Evolutionary conservation across 2,888 invertebrate species (phyloP).

Genomic region (Entomobrya proxima): DNA sequence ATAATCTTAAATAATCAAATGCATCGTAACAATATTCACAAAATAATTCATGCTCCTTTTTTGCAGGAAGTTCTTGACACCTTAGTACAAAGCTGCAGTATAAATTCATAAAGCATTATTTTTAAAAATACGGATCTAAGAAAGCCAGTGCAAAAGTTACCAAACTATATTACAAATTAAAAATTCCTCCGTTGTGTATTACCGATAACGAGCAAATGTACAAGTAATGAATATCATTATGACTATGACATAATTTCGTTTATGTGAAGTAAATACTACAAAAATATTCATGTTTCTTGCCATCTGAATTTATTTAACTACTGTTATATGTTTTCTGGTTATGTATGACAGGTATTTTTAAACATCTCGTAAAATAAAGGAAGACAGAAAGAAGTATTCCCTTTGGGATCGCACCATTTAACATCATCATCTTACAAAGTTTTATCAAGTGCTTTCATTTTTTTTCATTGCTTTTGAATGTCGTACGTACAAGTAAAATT

Average conservation of each 20-base stretch:
- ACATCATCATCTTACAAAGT: constrained; percentile 36
- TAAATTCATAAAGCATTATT: constrained; percentile 13
- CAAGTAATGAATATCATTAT: not conserved
- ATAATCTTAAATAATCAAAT: not conserved
- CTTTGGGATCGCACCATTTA: constrained; percentile 49
- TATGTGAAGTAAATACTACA: not conserved
- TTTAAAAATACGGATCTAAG: not conserved
- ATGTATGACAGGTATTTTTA: constrained; percentile 28
- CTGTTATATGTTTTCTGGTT: not conserved
- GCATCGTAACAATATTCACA: not conserved
- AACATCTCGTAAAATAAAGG: constrained; percentile 43
- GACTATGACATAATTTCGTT: not conserved
- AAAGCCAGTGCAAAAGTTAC: constrained; percentile 18
- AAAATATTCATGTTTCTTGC: not conserved
- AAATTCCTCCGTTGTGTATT: constrained; percentile 8
- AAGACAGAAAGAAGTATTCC: constrained; percentile 52
- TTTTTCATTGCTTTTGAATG: too few relatives aligned
- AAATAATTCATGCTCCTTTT: not conserved
- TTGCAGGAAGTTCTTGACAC: not conserved
- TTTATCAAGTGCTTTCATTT: constrained; percentile 33
- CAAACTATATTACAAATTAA: not conserved
- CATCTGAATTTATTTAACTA: constrained; percentile 24
- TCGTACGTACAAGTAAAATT: constrained; percentile 7
- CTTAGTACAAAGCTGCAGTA: not conserved
- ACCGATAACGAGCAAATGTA: not conserved